These are phyloP conservation scores for Rhogogaster chlorosoma DNA, from an alignment of 2,888 invertebrate genomes.

Conservation along the genomic window DNA sequence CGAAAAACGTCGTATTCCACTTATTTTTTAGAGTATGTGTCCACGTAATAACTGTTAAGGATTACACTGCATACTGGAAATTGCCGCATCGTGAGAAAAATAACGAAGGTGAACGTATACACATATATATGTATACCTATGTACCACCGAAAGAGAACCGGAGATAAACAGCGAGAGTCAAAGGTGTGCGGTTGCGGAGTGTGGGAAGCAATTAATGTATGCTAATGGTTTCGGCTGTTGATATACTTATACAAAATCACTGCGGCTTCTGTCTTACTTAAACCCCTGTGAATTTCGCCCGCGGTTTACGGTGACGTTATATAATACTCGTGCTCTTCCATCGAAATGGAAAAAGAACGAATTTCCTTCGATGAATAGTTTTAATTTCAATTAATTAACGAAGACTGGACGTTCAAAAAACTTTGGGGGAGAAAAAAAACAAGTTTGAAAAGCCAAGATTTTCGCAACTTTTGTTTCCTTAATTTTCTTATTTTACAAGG, in stretches of 20 bases:
- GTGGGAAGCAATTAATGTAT: constrained; percentile 69
- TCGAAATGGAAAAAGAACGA: no score
- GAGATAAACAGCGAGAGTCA: constrained; percentile 50
- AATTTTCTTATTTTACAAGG: background rate
- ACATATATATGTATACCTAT: background rate
- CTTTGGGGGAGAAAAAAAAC: no score
- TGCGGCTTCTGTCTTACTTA: constrained; percentile 26
- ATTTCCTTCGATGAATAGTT: no score
- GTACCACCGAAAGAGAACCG: constrained; percentile 48
- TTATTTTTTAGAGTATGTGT: background rate
- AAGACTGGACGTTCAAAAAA: no score
- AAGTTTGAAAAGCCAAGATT: no score
- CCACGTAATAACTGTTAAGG: background rate
- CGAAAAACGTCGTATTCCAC: background rate
- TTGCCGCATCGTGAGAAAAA: background rate
- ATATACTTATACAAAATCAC: constrained; percentile 17
- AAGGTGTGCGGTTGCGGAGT: constrained; percentile 39
- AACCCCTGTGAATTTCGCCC: background rate
- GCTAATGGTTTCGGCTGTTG: constrained; percentile 59
- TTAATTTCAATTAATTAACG: no score
- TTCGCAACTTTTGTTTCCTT: no score
- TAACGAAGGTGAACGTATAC: constrained; percentile 16
- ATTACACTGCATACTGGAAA: background rate
- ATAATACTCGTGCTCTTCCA: no score
- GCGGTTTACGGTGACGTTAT: no score